Evolutionary conservation across 2,797 vertebrate species (phyloP).

Genomic region (Lophotriccus pileatus): DNA sequence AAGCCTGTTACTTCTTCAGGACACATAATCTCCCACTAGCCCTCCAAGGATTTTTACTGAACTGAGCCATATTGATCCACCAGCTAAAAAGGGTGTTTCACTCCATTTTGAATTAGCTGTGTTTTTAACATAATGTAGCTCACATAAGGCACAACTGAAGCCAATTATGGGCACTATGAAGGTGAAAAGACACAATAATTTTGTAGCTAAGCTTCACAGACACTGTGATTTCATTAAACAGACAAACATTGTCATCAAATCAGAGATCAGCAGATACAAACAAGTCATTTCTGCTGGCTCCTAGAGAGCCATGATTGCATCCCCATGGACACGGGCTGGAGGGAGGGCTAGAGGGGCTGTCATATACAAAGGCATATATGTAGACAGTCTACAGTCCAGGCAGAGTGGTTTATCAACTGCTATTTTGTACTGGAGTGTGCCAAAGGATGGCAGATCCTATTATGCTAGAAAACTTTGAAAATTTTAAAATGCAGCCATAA

Average conservation of each 20-base stretch:
- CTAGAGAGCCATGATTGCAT: background rate
- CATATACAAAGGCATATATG: background rate
- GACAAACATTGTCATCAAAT: background rate
- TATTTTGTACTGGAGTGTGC: background rate
- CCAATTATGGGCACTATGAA: background rate
- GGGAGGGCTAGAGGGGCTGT: background rate
- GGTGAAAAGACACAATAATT: background rate
- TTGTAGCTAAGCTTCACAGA: background rate
- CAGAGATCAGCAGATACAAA: conserved; percentile 22
- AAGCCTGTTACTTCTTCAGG: conserved; percentile 70
- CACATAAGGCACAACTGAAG: background rate
- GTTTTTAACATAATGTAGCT: conserved; percentile 5
- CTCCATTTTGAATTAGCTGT: background rate
- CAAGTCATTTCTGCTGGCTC: background rate
- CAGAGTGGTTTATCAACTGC: background rate
- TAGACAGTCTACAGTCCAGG: background rate
- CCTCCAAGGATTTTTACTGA: conserved; percentile 46
- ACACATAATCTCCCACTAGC: conserved; percentile 59
- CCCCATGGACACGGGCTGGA: background rate
- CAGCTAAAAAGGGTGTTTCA: conserved; percentile 36
- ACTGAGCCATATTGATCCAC: conserved; percentile 30
- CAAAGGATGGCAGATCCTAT: background rate
- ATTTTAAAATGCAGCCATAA: background rate
- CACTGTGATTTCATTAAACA: background rate
- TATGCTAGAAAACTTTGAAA: background rate